A percentile compares a stretch with the other conserved stretches of the same genome.
These are phyloP conservation scores for Empis livida DNA, from an alignment of 2,888 invertebrate genomes.

Conservation along the genomic window DNA sequence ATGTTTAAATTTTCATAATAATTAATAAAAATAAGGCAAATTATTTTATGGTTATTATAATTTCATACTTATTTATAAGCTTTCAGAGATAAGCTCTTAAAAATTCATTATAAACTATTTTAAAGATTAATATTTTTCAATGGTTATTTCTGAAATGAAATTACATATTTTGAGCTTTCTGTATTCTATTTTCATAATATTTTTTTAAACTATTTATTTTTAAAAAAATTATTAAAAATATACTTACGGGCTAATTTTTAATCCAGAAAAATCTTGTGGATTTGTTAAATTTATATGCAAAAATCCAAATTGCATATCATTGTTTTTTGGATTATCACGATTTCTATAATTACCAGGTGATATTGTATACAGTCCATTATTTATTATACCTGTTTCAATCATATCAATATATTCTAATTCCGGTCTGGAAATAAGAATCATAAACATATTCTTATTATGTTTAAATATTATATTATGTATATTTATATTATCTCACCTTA, in stretches of 20 bases:
- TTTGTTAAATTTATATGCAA: conserved; percentile 77
- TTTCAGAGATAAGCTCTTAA: too few relatives aligned
- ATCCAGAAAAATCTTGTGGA: conserved; percentile 50
- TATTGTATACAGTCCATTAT: conserved; percentile 60
- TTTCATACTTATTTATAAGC: too few relatives aligned
- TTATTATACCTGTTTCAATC: conserved; percentile 50
- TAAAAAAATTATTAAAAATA: not conserved
- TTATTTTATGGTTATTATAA: too few relatives aligned
- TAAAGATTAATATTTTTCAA: too few relatives aligned
- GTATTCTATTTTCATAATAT: too few relatives aligned
- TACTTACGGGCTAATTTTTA: conserved; percentile 62
- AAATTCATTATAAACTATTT: too few relatives aligned
- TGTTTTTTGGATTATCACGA: conserved; percentile 52
- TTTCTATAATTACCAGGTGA: conserved; percentile 58
- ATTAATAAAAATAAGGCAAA: too few relatives aligned
- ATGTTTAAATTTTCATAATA: too few relatives aligned
- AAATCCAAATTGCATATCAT: conserved; percentile 74
- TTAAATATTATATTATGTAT: not conserved
- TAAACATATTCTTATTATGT: not conserved
- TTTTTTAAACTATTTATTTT: too few relatives aligned
- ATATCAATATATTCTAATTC: conserved; percentile 69
- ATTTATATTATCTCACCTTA: conserved; percentile 26
- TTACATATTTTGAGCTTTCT: too few relatives aligned
- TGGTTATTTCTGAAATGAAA: too few relatives aligned
- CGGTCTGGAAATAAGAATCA: conserved; percentile 47